Evolutionary conservation across 23 tunicate genomes (phyloP), one percentile per base, ranked within the genome.

Genomic region (Ascidia mentula): DNA sequence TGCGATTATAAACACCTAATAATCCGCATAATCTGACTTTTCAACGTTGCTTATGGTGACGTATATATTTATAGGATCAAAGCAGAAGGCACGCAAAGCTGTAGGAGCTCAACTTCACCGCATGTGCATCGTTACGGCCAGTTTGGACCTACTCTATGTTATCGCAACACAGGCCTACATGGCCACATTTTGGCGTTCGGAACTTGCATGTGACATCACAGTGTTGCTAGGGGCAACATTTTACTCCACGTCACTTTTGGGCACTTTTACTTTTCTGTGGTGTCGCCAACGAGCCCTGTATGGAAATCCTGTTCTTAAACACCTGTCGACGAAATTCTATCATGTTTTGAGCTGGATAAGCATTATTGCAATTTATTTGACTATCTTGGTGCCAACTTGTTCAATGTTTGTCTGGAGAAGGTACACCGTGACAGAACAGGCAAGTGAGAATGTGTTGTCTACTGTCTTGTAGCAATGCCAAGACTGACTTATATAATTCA

Each of bases 231-330:
- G 28, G 13, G 65, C 65, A 26, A 53, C 12, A 26, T 20, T 53
- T 20, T 53, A 53, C 65, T 53, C 65, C 13, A 9, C 13, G 65
- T 53, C 65, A 6, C 13, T 53, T 3, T 28, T 53, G 28, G 13
- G 65, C 65, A 53, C 65, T 53, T 53, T 53, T 28, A 53, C 65
- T 9, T 53, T 53, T 9, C 65, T 53, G 4, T 53, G 65, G 65
- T 53, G 65, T 28, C 65, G 65, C 65, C 65, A 53, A 28, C 65
- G 74, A 4, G 74, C 38, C 34, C 38, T 70, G 7, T 70, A 70
- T 36, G 74, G 39, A 32, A 34, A 70, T 70, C 74, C 74, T 4
- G 38, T 32, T 3, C 32, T 70, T 18, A 70, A 34, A n/a, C 74
- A 70, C 13, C 37, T 70, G 37, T 32, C 74, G 38, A 70, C 37